Evolutionary conservation across 1,140 invertebrate genomes (phyloP).

Genomic region (Antheraea pernyi): DNA sequence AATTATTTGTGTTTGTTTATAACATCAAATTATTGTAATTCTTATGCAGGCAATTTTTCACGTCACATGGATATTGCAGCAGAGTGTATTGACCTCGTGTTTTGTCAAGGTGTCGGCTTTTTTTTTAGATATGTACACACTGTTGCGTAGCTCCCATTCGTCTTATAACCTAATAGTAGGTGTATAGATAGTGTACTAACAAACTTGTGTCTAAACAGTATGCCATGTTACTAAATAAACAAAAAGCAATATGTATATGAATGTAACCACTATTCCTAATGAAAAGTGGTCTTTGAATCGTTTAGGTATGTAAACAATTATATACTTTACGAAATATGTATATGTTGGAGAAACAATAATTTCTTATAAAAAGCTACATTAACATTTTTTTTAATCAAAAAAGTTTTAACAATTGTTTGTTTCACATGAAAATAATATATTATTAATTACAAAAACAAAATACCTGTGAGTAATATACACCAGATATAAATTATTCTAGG

Average conservation of each 20-base stretch:
- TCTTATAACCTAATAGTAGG: conserved; percentile 19
- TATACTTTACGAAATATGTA: background rate
- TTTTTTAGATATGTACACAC: conserved; percentile 75
- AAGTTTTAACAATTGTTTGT: too few species aligned
- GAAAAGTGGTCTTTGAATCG: background rate
- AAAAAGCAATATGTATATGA: background rate
- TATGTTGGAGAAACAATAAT: too few species aligned
- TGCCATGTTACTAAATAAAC: background rate
- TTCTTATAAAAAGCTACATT: too few species aligned
- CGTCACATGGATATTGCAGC: conserved; percentile 70
- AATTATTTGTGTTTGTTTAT: conserved; percentile 6
- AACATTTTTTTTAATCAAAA: too few species aligned
- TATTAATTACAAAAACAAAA: too few species aligned
- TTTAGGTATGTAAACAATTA: background rate
- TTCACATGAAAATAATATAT: too few species aligned
- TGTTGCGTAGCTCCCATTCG: conserved; percentile 65
- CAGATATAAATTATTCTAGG: too few species aligned
- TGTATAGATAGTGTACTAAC: background rate
- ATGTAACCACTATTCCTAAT: background rate
- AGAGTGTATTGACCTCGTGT: conserved; percentile 78
- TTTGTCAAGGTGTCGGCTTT: conserved; percentile 78
- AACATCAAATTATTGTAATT: background rate
- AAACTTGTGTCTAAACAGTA: background rate
- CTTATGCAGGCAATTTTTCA: conserved; percentile 21
- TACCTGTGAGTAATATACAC: too few species aligned